Conservation (phyloP, 1,140 invertebrate species). For the Pinna nobilis region DNA sequence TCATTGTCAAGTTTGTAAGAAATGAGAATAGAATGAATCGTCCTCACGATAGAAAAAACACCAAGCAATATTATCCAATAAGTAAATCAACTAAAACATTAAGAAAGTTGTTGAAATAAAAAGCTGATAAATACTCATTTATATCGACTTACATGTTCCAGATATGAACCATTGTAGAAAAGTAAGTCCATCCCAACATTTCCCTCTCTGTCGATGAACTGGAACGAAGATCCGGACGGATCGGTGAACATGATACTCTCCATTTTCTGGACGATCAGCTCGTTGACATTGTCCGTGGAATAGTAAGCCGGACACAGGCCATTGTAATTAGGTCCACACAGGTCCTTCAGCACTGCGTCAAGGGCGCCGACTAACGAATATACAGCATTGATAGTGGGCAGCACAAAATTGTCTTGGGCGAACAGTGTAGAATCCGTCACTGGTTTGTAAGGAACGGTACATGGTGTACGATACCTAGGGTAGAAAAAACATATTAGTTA, state of each 20-base stretch:
- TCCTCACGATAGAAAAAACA: too few relatives aligned
- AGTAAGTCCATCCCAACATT: constrained; percentile 58
- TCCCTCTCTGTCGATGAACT: constrained; percentile 59
- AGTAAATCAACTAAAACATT: neutral
- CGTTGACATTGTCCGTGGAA: constrained; percentile 42
- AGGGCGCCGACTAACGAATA: constrained; percentile 59
- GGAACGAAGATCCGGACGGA: constrained; percentile 44
- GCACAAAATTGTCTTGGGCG: constrained; percentile 54
- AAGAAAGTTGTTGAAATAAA: neutral
- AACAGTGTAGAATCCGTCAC: constrained; percentile 45
- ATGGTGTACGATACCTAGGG: constrained; percentile 41
- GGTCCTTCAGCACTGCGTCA: constrained; percentile 55
- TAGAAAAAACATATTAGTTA: neutral
- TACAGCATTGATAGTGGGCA: constrained; percentile 67
- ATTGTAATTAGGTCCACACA: constrained; percentile 60
- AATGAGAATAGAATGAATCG: too few relatives aligned
- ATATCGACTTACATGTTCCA: constrained; percentile 40
- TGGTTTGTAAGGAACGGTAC: constrained; percentile 21
- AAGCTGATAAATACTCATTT: neutral
- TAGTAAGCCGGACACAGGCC: constrained; percentile 52
- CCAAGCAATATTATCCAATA: neutral
- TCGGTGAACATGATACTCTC: constrained; percentile 48
- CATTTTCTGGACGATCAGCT: constrained; percentile 53
- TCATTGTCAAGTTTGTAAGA: too few relatives aligned
- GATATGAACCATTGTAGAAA: constrained; percentile 45